These are phyloP conservation scores for Ochotona princeps DNA, from an alignment of 2,113 vertebrate genomes.

Conservation along the genomic window DNA sequence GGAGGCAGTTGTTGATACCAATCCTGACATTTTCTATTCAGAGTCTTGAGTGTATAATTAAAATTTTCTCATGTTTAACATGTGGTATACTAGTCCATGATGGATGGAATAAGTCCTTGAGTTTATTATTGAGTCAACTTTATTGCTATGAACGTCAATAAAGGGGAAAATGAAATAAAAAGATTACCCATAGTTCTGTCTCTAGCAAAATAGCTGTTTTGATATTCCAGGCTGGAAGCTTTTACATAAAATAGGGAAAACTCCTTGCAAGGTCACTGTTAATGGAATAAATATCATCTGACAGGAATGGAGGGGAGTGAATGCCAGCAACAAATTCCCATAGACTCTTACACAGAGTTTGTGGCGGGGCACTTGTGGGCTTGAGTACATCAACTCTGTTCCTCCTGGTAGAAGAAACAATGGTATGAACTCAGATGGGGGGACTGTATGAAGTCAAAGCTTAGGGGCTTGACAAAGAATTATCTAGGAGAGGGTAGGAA, in stretches of 20 bases:
- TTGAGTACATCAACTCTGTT: accelerated
- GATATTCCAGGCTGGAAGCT: background rate
- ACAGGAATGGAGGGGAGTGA: background rate
- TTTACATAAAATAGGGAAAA: constrained; percentile 6
- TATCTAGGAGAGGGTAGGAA: background rate
- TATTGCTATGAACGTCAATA: background rate
- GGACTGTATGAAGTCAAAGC: accelerated
- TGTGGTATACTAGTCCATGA: background rate
- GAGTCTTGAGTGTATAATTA: constrained; percentile 23
- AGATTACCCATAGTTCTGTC: background rate
- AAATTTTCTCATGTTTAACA: background rate
- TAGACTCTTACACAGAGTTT: no score
- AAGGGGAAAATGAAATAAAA: background rate
- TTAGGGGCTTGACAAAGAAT: background rate
- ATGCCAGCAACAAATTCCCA: background rate
- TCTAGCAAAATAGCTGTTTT: background rate
- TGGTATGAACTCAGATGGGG: background rate
- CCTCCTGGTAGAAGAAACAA: background rate
- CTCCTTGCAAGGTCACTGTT: background rate
- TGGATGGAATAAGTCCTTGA: background rate
- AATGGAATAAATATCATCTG: background rate
- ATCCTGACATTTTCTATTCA: constrained; percentile 15
- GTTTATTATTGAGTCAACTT: background rate
- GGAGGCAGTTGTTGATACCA: background rate
- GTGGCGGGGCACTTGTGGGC: background rate